Conservation (phyloP, 2,888 invertebrate species). For the Dorcus parallelipipedus region DNA sequence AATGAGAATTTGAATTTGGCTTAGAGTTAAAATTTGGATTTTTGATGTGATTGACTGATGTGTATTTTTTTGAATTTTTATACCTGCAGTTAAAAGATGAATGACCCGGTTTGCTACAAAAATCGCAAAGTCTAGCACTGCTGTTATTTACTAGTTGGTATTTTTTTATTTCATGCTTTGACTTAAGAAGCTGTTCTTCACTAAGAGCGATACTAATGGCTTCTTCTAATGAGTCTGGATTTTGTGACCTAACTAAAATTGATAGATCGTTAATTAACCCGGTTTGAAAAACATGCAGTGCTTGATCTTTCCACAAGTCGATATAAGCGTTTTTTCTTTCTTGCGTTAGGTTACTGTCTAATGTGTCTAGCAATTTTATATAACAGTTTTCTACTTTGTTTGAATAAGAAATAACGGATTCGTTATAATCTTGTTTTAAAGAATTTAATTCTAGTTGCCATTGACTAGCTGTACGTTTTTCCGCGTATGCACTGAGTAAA, state of each 20-base stretch:
- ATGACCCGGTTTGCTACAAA: no score
- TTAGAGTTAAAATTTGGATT: no score
- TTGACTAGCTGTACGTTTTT: constrained; percentile 31
- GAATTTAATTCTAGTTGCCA: constrained; percentile 34
- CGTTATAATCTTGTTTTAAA: constrained; percentile 26
- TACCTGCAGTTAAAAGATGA: constrained; percentile 4
- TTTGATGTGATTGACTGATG: no score
- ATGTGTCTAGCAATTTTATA: constrained; percentile 31
- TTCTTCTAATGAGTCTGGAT: constrained; percentile 29
- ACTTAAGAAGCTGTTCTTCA: constrained; percentile 24
- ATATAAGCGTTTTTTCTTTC: constrained; percentile 24
- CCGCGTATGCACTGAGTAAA: constrained; percentile 18
- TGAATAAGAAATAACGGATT: constrained; percentile 29
- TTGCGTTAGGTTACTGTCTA: constrained; percentile 19
- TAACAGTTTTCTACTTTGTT: constrained; percentile 32
- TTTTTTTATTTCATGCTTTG: constrained; percentile 1
- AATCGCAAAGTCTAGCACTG: neutral
- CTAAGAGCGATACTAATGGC: constrained; percentile 31
- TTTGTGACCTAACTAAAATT: constrained; percentile 34
- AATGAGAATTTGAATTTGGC: no score
- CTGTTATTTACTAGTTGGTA: constrained; percentile 5
- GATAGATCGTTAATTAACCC: constrained; percentile 32
- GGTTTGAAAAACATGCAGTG: constrained; percentile 33
- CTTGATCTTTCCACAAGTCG: constrained; percentile 32
- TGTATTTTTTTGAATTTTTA: neutral